Base-by-base conservation (phyloP, 2,888 invertebrate genomes). In the Amblyjoppa fuscipennis region DNA sequence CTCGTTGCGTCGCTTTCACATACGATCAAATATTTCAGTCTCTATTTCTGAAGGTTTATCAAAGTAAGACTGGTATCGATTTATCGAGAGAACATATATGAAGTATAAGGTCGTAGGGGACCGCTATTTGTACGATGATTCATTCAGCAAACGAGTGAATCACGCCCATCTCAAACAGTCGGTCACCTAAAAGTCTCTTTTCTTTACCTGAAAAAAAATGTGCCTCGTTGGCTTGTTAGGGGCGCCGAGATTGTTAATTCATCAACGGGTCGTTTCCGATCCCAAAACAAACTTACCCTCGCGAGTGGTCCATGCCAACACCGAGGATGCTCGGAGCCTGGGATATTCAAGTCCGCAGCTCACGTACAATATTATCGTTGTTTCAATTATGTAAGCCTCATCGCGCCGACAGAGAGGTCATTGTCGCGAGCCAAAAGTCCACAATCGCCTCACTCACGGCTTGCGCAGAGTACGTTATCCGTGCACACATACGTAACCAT, bases 341-440 rank as follows among this genome's bases (percentile, higher is more conserved):
- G 71, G 25, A 71, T 34, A 77, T 77, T 77, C 64, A 20, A 73
- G 45, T 71, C 64, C 45, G 41, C 51, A 4, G 56, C 73, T 38
- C 73, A 56, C 73, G 11, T 59, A 66, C 53, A 38, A 59, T 74
- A 83, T 79, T 74, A 83, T 78, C 77, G 73, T 68, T 68, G 69
- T 74, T 83, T 78, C 73, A 83, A 83, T 83, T 78, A 83, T 83
- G 78, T 74, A 74, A 78, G 66, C 69, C 69, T 74, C 83, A 78
- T 78, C 69, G 64, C 76, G 59, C 38, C 53, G 74, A 41, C 45
- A 56, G 51, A 13, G 78, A 77, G 68, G 49, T 51, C 78, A 78
- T 78, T 78, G 83, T 78, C 74, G 68, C 56, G 20, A 77, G 74
- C 49, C 78, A 78, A 78, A 83, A 66, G 73, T 83, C 69, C 61